Conservation (phyloP, 2,797 vertebrate species). For the Lophura swinhoii region DNA sequence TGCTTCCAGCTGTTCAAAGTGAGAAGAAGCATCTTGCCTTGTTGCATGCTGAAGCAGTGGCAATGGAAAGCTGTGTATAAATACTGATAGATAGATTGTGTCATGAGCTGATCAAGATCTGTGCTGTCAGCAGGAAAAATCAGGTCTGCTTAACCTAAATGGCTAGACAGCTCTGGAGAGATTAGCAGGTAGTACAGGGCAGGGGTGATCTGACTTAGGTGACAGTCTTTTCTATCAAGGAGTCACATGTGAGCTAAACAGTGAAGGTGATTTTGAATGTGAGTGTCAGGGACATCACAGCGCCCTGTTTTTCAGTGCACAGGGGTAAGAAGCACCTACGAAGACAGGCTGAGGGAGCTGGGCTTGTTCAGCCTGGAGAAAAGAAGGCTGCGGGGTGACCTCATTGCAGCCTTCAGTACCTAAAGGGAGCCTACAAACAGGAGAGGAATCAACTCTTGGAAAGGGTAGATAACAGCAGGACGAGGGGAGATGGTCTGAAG, state of each 20-base stretch:
- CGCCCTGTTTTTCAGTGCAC: background rate
- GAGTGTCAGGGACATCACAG: background rate
- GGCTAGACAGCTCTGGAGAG: constrained; percentile 18
- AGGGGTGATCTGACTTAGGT: background rate
- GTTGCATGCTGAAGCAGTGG: background rate
- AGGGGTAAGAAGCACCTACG: background rate
- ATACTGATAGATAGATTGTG: background rate
- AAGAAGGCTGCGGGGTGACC: too few relatives aligned
- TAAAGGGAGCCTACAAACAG: too few relatives aligned
- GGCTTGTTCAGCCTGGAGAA: too few relatives aligned
- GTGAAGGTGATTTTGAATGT: background rate
- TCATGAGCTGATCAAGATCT: constrained; percentile 51
- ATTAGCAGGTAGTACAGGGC: constrained; percentile 14
- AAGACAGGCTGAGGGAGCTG: too few relatives aligned
- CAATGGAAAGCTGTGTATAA: background rate
- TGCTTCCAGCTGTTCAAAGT: background rate
- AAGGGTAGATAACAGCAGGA: too few relatives aligned
- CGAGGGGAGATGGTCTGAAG: too few relatives aligned
- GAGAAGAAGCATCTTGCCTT: background rate
- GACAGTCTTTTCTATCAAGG: constrained; percentile 27
- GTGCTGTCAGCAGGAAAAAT: constrained; percentile 55
- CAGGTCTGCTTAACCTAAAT: constrained; percentile 48
- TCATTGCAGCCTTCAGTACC: too few relatives aligned
- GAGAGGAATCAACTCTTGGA: too few relatives aligned
- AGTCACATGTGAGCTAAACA: constrained; percentile 14